Evolutionary conservation across 2,888 invertebrate genomes (phyloP), one percentile per base, ranked within the genome.

Genomic region (Brachynemurus nebulosus): DNA sequence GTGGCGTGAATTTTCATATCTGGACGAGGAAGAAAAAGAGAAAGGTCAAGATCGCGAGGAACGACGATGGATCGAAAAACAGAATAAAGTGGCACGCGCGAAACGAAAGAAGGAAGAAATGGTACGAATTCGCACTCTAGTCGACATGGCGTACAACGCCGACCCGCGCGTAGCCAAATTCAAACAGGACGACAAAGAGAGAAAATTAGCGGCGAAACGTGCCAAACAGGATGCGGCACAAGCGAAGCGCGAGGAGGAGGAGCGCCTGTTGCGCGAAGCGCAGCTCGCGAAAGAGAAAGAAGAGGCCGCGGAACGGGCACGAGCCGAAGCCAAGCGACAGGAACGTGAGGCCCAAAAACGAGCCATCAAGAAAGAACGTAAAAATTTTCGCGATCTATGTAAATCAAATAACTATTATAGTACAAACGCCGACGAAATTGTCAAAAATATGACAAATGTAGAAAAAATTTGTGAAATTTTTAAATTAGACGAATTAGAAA

Each of bases 21-120:
- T 95, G 53, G 98, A 99, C 61, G 96, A 97, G 66, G 97, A 98
- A 62, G 97, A 97, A 59, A 97, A 97, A 61, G 95, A 97, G 59
- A 90, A 88, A 57, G 97, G 96, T 1, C 90, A 93, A 61, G 95
- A 88, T 64, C 79, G 97, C 2, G 96, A 96, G 55, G 96, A 96
- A 66, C 71, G 98, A 37, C 76, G 92, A 49, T 97, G 93, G 86
- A 97, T 99, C 59, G 98, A 99, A 60, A 97, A 95, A 65, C 88
- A 93, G 63, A 99, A 99, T 63, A 95, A 92, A 70, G 82, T 76
- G 2, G 90, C 88, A 6, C 70, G 98, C 38, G 83, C 88, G 25
- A 86, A 95, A 59, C 75, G 88, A 58, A 95, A 96, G 68, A 97
- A 97, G 63, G 96, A 97, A 60, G 98, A 99, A 70, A 91, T 90